Conservation (phyloP, 2,888 invertebrate species). For the Zhuqinia jingwanae region DNA sequence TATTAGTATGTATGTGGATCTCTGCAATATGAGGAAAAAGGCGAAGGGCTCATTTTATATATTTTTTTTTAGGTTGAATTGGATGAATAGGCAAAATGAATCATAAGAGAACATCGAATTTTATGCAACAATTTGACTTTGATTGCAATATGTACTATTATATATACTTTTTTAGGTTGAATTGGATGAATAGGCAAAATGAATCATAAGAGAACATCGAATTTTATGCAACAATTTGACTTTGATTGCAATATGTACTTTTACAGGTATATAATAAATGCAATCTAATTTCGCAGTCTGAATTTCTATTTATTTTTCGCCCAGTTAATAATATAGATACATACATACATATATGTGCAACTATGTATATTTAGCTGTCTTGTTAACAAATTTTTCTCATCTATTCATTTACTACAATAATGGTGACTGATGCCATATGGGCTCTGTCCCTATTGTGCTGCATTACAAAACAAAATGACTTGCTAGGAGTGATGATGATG, state of each 20-base stretch:
- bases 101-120: background rate
- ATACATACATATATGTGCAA: too few species aligned
- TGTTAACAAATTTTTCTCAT: background rate
- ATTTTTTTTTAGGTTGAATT: background rate
- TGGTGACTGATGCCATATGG: constrained; percentile 22
- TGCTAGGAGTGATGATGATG: background rate
- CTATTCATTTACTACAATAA: constrained; percentile 12
- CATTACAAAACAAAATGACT: constrained; percentile 15
- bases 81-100: constrained; percentile 2
- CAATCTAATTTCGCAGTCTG: constrained; percentile 46
- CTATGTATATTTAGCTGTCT: background rate
- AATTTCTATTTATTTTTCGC: background rate
- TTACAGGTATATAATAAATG: constrained; percentile 33
- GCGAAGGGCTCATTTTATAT: constrained; percentile 24
- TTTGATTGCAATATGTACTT: constrained; percentile 30
- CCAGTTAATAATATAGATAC: too few species aligned
- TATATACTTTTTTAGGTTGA: too few species aligned
- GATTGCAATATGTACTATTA: constrained; percentile 23
- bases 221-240: constrained; percentile 33
- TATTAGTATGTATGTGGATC: background rate
- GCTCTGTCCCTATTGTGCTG: constrained; percentile 26
- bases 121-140: constrained; percentile 41
- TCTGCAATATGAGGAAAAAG: background rate
- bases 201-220: background rate
- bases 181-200: background rate